Conservation (phyloP, 2,797 vertebrate species). For the Periophthalmus magnuspinnatus region DNA sequence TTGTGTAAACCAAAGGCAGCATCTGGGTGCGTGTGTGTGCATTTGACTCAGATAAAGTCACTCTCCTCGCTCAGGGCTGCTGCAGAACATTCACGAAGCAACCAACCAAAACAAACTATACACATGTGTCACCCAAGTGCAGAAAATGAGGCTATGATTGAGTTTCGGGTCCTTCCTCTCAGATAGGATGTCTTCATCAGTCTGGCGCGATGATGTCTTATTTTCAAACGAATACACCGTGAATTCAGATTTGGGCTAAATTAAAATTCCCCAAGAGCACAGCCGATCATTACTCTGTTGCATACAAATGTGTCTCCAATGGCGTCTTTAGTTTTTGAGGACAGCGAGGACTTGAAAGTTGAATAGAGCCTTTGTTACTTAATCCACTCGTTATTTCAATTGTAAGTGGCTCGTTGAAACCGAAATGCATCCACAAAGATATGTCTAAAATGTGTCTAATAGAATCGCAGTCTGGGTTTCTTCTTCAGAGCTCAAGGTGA, state of each 20-base stretch:
- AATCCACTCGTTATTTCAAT: constrained; percentile 19
- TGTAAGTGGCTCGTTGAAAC: constrained; percentile 22
- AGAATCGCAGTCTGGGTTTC: constrained; percentile 53
- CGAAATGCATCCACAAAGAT: constrained; percentile 29
- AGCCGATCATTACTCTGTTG: constrained; percentile 33
- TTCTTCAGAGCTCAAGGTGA: constrained; percentile 62
- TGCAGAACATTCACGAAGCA: constrained; percentile 40
- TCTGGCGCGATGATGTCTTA: constrained; percentile 53
- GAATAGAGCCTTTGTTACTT: constrained; percentile 23
- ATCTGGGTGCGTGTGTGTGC: constrained; percentile 19
- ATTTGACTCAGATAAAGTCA: constrained; percentile 49
- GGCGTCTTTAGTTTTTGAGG: constrained; percentile 26
- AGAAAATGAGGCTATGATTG: neutral
- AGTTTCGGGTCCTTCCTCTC: constrained; percentile 45
- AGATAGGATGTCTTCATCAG: constrained; percentile 43
- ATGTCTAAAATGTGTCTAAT: constrained; percentile 14
- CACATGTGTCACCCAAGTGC: constrained; percentile 28
- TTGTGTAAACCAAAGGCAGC: neutral
- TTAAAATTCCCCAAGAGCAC: constrained; percentile 47
- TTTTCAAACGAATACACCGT: constrained; percentile 42
- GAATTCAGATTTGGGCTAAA: constrained; percentile 49
- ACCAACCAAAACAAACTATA: constrained; percentile 23
- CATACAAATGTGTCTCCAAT: constrained; percentile 56
- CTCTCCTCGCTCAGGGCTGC: constrained; percentile 35
- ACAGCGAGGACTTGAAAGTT: constrained; percentile 7